Evolutionary conservation across 2,113 vertebrate genomes (phyloP).

Genomic region (Varanus salvator): DNA sequence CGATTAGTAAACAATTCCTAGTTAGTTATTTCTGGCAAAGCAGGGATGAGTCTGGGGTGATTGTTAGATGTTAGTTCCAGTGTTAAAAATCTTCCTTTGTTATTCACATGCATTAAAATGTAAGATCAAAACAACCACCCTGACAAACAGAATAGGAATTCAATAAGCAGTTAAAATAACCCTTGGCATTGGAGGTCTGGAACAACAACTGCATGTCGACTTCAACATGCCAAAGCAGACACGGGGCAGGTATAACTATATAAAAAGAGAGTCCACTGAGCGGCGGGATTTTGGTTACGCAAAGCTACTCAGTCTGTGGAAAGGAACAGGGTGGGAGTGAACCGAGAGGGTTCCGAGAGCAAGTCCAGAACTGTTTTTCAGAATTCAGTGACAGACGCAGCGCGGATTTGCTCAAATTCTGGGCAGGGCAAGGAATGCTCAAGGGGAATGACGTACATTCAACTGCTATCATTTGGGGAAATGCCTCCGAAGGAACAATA

Average conservation of each 20-base stretch:
- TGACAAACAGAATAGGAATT: neutral
- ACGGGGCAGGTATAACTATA: neutral
- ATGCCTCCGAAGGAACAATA: neutral
- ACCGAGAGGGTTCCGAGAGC: too few species aligned
- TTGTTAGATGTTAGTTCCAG: neutral
- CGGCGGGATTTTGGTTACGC: neutral
- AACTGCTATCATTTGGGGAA: neutral
- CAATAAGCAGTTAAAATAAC: conserved; percentile 12
- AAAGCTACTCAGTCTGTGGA: neutral
- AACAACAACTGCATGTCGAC: neutral
- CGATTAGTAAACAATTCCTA: conserved; percentile 17
- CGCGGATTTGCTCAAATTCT: neutral
- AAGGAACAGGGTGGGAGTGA: too few species aligned
- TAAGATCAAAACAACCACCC: neutral
- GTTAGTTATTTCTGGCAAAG: conserved; percentile 16
- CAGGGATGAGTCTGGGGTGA: conserved; percentile 13
- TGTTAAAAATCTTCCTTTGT: neutral
- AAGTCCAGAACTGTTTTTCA: neutral
- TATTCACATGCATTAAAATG: neutral
- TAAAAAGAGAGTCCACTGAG: neutral
- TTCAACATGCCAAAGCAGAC: neutral
- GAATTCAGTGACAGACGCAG: neutral
- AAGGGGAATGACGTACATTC: neutral
- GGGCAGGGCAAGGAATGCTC: neutral
- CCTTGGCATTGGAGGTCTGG: conserved; percentile 1